These are phyloP conservation scores for Dicentrarchus labrax DNA, from an alignment of 2,113 vertebrate genomes.

Conservation along the genomic window DNA sequence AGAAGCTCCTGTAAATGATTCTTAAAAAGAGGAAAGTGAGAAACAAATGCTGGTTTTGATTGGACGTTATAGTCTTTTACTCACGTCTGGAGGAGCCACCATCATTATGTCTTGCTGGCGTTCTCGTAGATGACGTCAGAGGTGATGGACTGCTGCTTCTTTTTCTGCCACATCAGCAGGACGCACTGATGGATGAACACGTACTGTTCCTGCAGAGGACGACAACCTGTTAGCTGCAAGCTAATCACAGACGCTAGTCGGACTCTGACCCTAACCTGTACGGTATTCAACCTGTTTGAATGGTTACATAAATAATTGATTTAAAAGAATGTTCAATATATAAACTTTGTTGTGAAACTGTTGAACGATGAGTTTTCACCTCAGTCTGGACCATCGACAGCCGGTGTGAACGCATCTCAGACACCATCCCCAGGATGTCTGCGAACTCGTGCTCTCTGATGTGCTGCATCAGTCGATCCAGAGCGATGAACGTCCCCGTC, in stretches of 20 bases:
- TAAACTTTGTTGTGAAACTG: too few species aligned
- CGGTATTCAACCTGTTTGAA: too few species aligned
- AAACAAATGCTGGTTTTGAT: too few species aligned
- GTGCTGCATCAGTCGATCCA: conserved; percentile 96
- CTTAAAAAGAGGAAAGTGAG: too few species aligned
- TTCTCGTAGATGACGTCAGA: conserved; percentile 97
- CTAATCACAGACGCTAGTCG: too few species aligned
- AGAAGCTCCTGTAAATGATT: too few species aligned
- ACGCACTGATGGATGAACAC: conserved; percentile 99
- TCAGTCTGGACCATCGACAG: conserved; percentile 99
- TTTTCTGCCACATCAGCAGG: conserved; percentile 96
- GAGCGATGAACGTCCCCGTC: conserved; percentile 96
- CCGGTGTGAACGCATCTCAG: conserved; percentile 94
- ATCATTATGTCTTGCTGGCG: conserved; percentile 92
- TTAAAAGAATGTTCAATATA: too few species aligned
- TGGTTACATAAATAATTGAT: too few species aligned
- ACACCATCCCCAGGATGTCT: conserved; percentile 94
- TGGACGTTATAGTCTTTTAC: not conserved
- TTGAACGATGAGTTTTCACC: conserved; percentile 62
- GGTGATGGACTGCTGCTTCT: conserved; percentile 92
- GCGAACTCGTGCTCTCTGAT: conserved; percentile 94
- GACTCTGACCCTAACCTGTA: too few species aligned
- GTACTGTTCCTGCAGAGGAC: conserved; percentile 90
- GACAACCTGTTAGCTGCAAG: not conserved
- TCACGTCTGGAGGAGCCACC: conserved; percentile 36